These are phyloP conservation scores for Drosophila takahashii DNA, from an alignment of 1,140 invertebrate species.

Conservation along the genomic window DNA sequence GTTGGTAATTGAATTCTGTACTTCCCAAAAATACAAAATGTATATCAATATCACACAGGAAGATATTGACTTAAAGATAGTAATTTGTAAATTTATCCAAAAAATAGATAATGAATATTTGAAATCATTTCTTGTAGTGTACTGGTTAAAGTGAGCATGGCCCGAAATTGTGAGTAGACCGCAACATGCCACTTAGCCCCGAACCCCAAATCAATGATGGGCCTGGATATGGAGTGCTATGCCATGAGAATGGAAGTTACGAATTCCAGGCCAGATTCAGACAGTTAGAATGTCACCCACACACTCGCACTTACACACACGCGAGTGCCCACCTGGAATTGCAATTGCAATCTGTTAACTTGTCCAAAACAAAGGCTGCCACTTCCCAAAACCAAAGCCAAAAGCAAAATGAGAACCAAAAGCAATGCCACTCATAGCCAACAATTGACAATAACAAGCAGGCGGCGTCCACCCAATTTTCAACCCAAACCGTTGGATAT, in stretches of 20 bases:
- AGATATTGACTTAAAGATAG: too few relatives aligned
- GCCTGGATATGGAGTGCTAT: constrained; percentile 7
- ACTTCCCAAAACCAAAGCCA: constrained; percentile 11
- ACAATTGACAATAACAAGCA: constrained; percentile 81
- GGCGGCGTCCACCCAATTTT: constrained; percentile 74
- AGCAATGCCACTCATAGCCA: constrained; percentile 59
- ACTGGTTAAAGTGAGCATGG: constrained; percentile 51
- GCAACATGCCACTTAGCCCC: constrained; percentile 76
- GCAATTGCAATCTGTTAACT: constrained; percentile 56
- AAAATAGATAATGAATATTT: too few relatives aligned
- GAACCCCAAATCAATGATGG: constrained; percentile 51
- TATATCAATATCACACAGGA: too few relatives aligned
- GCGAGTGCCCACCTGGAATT: constrained; percentile 20
- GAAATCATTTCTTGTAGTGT: not conserved
- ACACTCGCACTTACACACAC: constrained; percentile 8
- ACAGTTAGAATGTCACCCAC: constrained; percentile 76
- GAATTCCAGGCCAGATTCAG: constrained; percentile 65
- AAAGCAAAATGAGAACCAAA: constrained; percentile 2
- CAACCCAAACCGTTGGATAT: constrained; percentile 58
- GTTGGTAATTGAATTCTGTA: too few relatives aligned
- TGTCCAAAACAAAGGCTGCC: constrained; percentile 48
- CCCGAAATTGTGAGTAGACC: constrained; percentile 58
- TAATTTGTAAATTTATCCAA: too few relatives aligned
- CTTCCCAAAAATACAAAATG: too few relatives aligned
- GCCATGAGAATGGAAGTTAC: constrained; percentile 13